Conservation (phyloP, 53 echinoderm and acorn worm species). For the Echinometra lucunter region DNA sequence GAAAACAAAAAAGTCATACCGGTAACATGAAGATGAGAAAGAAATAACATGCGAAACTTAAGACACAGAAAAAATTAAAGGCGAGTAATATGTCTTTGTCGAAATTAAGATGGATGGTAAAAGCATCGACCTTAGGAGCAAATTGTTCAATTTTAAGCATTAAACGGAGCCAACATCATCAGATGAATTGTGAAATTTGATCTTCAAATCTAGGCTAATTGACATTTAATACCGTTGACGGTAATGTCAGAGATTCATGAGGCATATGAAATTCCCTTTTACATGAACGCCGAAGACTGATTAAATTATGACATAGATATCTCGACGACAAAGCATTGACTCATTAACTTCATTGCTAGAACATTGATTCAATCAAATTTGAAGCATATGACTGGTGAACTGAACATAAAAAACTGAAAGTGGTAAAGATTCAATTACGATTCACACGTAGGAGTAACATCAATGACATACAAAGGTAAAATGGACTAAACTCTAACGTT, state of each 20-base stretch:
- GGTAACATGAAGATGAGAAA: background rate
- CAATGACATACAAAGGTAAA: background rate
- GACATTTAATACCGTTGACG: background rate
- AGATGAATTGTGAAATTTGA: background rate
- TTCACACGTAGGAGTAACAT: background rate
- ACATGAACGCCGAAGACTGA: background rate
- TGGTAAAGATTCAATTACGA: background rate
- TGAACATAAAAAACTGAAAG: background rate
- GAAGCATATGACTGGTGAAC: background rate
- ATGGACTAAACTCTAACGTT: background rate
- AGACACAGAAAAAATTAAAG: background rate
- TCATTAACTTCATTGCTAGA: background rate
- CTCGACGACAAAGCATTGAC: background rate
- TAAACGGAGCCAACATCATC: background rate
- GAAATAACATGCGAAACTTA: background rate
- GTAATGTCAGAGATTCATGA: background rate
- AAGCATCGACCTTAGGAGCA: background rate
- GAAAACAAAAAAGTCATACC: too few species aligned
- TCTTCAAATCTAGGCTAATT: constrained; percentile 27
- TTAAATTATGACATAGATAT: background rate
- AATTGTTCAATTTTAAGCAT: background rate
- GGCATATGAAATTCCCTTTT: background rate
- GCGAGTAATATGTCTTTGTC: background rate
- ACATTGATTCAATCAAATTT: background rate
- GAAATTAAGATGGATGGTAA: background rate